Base-by-base conservation (phyloP, 2,888 invertebrate genomes). In the Lycia hirtaria region DNA sequence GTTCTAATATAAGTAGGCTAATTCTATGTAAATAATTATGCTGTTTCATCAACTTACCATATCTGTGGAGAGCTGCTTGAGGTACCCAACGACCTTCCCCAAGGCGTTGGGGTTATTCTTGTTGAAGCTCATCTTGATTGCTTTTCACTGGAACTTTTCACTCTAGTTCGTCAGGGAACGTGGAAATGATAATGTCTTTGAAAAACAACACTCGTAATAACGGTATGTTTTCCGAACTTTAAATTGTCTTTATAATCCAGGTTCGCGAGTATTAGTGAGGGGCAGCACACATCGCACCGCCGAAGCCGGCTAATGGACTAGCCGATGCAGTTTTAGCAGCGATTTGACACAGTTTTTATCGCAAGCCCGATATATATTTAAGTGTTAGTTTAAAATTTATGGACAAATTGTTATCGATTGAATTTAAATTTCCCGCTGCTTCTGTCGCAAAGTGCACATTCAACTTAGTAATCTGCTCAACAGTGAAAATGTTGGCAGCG, bases 31-130 rank as follows among this genome's bases (percentile, higher is more conserved):
- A 20, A 38, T 33, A 24, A 14, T 44, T 10, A 20, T 19, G 32
- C 24, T 45, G 14, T 22, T 49, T 50, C 10, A n/a, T 58, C 14
- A 52, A 76, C 92, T 87, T 83, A 92, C 92, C 91, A 88, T 92
- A 78, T 92, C 92, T 20, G 86, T 88, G 78, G 92, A 92, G 59
- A 92, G 83, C 80, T 92, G 92, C 73, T 86, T 88, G 64, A 92
- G 81, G 73, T 89, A 90, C 68, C 83, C 92, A 91, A 92, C 88
- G 64, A 92, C 83, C 75, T 92, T 92, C 83, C 87, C 92, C 87
- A 92, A 75, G 32, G 92, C 80, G 70, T 90, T 91, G 73, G 92
- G 89, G 75, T 91, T 92, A 68, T 92, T 88, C 80, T 91, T 92
- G 74, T 92, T 92, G 76, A 92, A 92, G 73, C 92, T 92, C 92